Conservation (phyloP, 2,888 invertebrate species). For the Malachius bipustulatus region DNA sequence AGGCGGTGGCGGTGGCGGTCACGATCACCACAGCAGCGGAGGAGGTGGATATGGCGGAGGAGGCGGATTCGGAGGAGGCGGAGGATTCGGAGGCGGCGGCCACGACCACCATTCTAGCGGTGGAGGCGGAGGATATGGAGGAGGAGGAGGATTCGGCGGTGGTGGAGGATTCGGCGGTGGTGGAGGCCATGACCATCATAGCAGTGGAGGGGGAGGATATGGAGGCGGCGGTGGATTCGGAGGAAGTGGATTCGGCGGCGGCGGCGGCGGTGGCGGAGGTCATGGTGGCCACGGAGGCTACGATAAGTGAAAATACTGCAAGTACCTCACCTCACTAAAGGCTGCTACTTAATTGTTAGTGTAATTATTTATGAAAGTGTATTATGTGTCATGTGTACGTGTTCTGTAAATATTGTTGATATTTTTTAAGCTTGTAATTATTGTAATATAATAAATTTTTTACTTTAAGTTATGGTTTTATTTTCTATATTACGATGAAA, state of each 20-base stretch:
- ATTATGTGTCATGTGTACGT: conserved; percentile 3
- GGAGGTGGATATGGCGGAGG: conserved; percentile 12
- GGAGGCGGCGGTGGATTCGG: conserved; percentile 9
- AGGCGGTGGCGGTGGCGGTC: conserved; percentile 10
- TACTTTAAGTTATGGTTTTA: neutral
- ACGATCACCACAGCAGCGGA: conserved; percentile 12
- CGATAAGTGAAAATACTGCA: no score
- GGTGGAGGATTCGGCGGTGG: conserved; percentile 13
- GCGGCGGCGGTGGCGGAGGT: conserved; percentile 11
- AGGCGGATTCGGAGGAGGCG: conserved; percentile 11
- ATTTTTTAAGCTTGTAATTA: neutral
- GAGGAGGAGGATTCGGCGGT: conserved; percentile 9
- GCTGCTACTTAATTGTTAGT: neutral
- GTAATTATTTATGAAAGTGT: neutral
- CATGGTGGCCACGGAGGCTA: conserved; percentile 4
- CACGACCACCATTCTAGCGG: conserved; percentile 3
- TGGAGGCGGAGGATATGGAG: conserved; percentile 9
- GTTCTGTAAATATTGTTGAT: conserved; percentile 1
- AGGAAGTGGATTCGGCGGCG: conserved; percentile 6
- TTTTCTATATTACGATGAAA: no score
- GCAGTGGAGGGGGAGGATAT: conserved; percentile 9
- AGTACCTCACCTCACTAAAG: neutral
- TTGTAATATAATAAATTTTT: neutral
- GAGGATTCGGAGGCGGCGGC: conserved; percentile 6
- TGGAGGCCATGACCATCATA: conserved; percentile 10